Evolutionary conservation across 2,888 invertebrate genomes (phyloP).

Genomic region (Machimus atricapillus): DNA sequence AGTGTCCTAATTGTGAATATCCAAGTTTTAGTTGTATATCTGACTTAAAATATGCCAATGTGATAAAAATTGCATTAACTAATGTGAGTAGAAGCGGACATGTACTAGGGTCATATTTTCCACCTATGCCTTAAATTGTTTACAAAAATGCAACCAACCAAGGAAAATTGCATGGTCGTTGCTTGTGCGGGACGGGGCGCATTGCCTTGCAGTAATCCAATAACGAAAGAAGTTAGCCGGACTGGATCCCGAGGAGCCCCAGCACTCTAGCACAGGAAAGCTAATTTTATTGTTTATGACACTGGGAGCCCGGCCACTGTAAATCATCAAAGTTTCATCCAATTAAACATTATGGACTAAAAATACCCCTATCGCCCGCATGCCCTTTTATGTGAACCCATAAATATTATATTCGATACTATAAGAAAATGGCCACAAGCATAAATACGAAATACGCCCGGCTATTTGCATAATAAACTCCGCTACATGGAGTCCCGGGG

Average conservation of each 20-base stretch:
- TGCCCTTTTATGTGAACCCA: conserved; percentile 41
- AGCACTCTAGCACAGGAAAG: conserved; percentile 7
- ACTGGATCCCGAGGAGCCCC: neutral
- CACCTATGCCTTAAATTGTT: neutral
- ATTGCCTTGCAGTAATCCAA: neutral
- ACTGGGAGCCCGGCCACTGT: conserved; percentile 40
- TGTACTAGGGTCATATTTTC: neutral
- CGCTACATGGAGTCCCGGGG: conserved; percentile 23
- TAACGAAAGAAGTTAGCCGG: neutral
- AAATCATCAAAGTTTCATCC: conserved; percentile 48
- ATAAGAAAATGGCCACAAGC: conserved; percentile 48
- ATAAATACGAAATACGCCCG: conserved; percentile 47
- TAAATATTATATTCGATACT: conserved; percentile 48
- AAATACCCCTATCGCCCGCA: conserved; percentile 38
- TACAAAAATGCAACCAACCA: neutral
- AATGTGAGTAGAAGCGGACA: neutral
- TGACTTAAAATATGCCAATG: neutral
- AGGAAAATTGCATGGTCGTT: neutral
- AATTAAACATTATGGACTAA: conserved; percentile 48
- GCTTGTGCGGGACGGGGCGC: neutral
- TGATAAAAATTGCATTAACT: neutral
- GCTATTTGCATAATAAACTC: conserved; percentile 48
- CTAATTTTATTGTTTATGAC: conserved; percentile 46
- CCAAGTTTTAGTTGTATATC: neutral
- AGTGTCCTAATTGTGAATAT: neutral